A percentile compares a stretch with the other conserved stretches of the same genome.
These are phyloP conservation scores for Urosaurus nigricauda DNA, from an alignment of 2,797 vertebrate species.

Conservation along the genomic window DNA sequence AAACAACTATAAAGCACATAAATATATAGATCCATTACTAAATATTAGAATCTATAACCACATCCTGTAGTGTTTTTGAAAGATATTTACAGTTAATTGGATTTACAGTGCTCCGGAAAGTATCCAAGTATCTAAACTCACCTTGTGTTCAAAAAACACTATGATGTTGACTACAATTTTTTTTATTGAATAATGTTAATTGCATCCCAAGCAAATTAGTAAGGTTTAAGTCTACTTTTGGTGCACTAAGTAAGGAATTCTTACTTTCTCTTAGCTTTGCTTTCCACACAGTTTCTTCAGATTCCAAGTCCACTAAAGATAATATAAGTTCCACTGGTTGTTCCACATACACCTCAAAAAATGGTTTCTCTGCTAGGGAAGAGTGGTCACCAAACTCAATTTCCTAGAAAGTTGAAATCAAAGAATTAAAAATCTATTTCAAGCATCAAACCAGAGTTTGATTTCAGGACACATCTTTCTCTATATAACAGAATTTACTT, in stretches of 20 bases:
- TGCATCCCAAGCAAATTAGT: not conserved
- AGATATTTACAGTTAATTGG: not conserved
- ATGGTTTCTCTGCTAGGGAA: conserved; percentile 84
- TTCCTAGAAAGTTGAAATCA: conserved; percentile 74
- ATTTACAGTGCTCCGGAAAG: not conserved
- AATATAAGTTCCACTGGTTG: conserved; percentile 86
- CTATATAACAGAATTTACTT: not conserved
- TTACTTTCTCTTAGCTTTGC: conserved; percentile 87
- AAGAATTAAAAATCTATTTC: not conserved
- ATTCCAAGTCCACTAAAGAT: conserved; percentile 83
- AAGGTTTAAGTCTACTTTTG: too few relatives aligned
- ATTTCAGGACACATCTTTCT: not conserved
- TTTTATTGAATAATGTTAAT: not conserved
- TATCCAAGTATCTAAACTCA: not conserved
- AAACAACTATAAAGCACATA: not conserved
- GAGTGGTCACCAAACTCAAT: conserved; percentile 85
- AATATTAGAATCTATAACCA: not conserved
- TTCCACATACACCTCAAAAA: conserved; percentile 89
- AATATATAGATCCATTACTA: not conserved
- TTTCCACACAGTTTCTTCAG: conserved; percentile 84
- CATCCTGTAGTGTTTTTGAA: too few relatives aligned
- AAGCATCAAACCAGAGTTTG: not conserved
- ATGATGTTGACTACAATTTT: not conserved
- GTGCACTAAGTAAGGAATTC: conserved; percentile 12
- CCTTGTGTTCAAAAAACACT: not conserved